Evolutionary conservation across 2,888 invertebrate species (phyloP), one percentile per base, ranked within the genome.

Genomic region (Colletes collaris): DNA sequence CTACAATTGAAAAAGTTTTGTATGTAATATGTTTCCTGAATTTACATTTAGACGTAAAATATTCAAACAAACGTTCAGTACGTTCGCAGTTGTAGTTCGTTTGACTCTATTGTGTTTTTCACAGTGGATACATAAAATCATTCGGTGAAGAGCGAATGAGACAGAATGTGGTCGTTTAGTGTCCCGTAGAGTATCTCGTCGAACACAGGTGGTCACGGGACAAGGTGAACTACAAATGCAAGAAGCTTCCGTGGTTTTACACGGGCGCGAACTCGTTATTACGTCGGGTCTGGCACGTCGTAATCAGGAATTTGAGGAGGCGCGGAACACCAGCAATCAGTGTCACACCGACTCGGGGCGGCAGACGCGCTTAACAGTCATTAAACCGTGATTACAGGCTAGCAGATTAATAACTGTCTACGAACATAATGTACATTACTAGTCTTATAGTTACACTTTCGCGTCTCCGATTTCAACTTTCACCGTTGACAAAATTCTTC

Each of bases 281-380:
- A 62, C 62, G 62, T 62, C 46, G 46, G 13, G 62, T 5, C 13
- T 62, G 46, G 62, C 62, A 62, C 62, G 62, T 27, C 62, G 62
- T 62, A 62, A 62, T 62, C 62, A 49, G 62, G 46, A 62, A 62
- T 62, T 62, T 62, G 46, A 46, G 62, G 46, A 62, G 62, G 19
- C 46, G 27, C 62, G 46, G 46, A 62, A 62, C 62, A 62, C 46
- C 62, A 16, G 62, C 46, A 62, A 62, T 62, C 62, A 62, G 19
- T 62, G 62, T 62, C 62, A 49, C 27, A 27, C 62, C 27, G 62
- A 62, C 44, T 62, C 62, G 62, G 13, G 13, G 19, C 62, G 16
- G n/a, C 46, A 13, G 62, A 19, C 62, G 27, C 27, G 46, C 62
- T 19, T 49, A 13, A 27, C 46, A 49, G 46, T 62, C 27, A 62